Conservation (phyloP, 2,797 vertebrate species). For the Rhinichthys osculus region DNA sequence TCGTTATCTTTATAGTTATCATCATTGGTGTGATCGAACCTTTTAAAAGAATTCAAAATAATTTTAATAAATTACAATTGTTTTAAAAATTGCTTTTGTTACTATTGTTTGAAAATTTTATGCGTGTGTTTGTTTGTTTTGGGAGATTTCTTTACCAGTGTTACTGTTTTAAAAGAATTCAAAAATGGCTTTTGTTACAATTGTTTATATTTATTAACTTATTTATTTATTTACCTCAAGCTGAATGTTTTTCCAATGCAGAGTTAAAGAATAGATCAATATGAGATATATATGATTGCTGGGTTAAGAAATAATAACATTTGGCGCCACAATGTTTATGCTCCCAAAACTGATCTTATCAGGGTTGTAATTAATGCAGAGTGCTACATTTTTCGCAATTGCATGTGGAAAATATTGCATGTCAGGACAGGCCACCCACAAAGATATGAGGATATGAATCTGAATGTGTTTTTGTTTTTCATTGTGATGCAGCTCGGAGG, state of each 20-base stretch:
- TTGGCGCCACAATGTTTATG: not conserved
- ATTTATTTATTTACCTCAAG: not conserved
- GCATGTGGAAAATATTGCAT: conserved; percentile 2
- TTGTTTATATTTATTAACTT: not conserved
- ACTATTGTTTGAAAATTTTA: too few relatives aligned
- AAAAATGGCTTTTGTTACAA: too few relatives aligned
- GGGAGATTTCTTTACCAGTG: too few relatives aligned
- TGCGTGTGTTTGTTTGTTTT: too few relatives aligned
- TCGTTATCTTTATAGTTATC: too few relatives aligned
- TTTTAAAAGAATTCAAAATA: too few relatives aligned
- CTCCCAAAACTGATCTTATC: conserved; percentile 3
- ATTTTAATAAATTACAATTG: too few relatives aligned
- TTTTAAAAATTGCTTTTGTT: too few relatives aligned
- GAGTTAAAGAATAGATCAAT: not conserved
- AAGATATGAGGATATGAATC: not conserved
- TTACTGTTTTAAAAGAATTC: too few relatives aligned
- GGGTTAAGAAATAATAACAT: not conserved
- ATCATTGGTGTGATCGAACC: too few relatives aligned
- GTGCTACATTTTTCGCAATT: not conserved
- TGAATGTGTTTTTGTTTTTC: not conserved
- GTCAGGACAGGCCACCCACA: conserved; percentile 22
- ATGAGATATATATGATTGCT: not conserved
- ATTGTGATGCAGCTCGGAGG: not conserved
- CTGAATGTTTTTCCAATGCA: not conserved
- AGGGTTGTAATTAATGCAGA: not conserved